Conservation (phyloP, 2,797 vertebrate species). For the Monodelphis domestica region DNA sequence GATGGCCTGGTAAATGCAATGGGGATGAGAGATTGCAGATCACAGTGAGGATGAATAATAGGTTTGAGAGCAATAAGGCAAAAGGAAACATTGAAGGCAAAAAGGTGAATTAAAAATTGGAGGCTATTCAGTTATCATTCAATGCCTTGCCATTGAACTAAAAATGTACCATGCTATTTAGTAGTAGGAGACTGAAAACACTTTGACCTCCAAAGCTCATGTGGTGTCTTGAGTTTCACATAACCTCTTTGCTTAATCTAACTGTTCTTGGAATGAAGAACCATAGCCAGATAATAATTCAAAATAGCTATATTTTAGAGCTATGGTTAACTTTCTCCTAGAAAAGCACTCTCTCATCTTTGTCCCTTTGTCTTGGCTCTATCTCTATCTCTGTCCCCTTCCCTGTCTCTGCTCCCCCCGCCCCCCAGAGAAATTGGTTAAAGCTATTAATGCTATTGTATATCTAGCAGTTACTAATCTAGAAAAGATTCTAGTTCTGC, state of each 20-base stretch:
- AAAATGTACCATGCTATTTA: neutral
- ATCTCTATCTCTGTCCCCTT: no score
- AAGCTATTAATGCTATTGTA: neutral
- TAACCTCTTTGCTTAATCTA: neutral
- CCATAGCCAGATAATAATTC: no score
- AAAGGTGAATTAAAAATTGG: neutral
- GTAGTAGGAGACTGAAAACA: neutral
- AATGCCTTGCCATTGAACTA: no score
- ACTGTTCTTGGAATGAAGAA: neutral
- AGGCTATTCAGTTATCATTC: neutral
- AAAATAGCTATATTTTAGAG: no score
- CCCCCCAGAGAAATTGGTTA: neutral
- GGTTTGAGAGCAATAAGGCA: slow-evolving; percentile 8
- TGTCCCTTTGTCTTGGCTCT: no score
- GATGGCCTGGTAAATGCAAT: neutral
- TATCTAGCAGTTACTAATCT: no score
- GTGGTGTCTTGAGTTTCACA: neutral
- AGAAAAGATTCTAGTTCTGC: neutral
- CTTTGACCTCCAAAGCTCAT: neutral
- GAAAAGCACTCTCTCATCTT: no score
- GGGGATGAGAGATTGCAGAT: neutral
- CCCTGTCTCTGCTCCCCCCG: no score
- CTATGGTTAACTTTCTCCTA: no score
- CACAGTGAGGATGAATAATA: neutral
- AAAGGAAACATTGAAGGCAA: neutral